Conservation (phyloP, 2,888 invertebrate species). For the Scrobipalpa atriplicella region DNA sequence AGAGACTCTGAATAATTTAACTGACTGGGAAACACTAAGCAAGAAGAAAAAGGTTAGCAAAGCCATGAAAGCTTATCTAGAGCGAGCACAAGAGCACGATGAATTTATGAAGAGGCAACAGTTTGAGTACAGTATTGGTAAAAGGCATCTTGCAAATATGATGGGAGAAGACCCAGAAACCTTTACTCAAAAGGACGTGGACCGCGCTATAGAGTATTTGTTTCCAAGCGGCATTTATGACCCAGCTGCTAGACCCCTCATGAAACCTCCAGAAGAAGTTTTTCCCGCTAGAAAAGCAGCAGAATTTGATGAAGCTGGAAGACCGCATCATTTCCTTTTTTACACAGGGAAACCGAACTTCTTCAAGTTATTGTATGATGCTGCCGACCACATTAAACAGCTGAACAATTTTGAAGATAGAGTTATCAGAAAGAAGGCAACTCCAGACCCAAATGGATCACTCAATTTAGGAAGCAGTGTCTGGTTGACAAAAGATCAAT, state of each 20-base stretch:
- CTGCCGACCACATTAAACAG: conserved; percentile 86
- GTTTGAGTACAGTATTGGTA: conserved; percentile 94
- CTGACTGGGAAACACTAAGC: conserved; percentile 72
- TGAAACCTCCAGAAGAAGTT: conserved; percentile 95
- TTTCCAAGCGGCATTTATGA: conserved; percentile 97
- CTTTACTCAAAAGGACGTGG: conserved; percentile 93
- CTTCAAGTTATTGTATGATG: conserved; percentile 91
- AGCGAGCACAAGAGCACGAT: conserved; percentile 91
- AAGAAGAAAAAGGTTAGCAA: conserved; percentile 88
- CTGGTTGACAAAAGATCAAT: conserved; percentile 86
- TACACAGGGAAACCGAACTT: conserved; percentile 95
- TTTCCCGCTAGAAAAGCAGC: conserved; percentile 93
- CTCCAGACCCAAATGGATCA: conserved; percentile 82
- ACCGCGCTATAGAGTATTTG: conserved; percentile 95
- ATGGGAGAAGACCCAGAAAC: conserved; percentile 97
- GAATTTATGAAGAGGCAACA: conserved; percentile 91
- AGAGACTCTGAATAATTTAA: conserved; percentile 54
- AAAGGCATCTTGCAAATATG: conserved; percentile 98
- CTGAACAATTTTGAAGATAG: conserved; percentile 88
- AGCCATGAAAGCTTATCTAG: conserved; percentile 95
- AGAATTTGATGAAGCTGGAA: conserved; percentile 94
- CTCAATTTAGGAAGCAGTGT: conserved; percentile 65
- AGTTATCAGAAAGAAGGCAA: conserved; percentile 84
- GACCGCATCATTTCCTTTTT: conserved; percentile 95
- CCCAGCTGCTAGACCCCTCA: conserved; percentile 91